Conservation (phyloP, 1,140 invertebrate species). For the Paralvinella palmiformis region DNA sequence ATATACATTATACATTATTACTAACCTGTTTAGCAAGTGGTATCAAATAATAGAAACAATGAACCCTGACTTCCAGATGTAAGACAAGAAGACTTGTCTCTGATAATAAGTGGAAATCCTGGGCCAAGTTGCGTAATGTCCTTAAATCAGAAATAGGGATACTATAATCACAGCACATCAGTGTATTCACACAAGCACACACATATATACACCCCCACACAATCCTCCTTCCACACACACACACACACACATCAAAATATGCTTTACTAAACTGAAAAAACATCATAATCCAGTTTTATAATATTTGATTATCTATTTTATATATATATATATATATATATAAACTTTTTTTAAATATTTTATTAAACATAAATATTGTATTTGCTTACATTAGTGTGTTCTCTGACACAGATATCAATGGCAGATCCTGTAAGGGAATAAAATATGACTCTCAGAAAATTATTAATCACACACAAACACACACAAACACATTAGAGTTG, state of each 20-base stretch:
- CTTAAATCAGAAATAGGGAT: no score
- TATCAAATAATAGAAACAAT: slow-evolving; percentile 87
- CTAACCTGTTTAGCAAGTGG: slow-evolving; percentile 60
- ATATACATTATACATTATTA: no score
- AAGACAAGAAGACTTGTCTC: slow-evolving; percentile 84
- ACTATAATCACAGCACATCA: neutral
- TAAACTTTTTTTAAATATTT: no score
- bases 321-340: no score
- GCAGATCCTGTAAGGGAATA: neutral
- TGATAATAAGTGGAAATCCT: slow-evolving; percentile 79
- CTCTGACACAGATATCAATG: slow-evolving; percentile 33
- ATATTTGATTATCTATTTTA: no score
- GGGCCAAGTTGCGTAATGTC: slow-evolving; percentile 58
- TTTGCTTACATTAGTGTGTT: slow-evolving; percentile 47
- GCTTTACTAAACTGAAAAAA: no score
- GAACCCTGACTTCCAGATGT: slow-evolving; percentile 88
- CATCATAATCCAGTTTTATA: no score
- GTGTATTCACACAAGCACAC: neutral
- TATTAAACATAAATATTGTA: neutral
- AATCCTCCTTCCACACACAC: no score
- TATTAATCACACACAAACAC: no score
- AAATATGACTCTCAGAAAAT: neutral
- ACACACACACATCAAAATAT: no score
- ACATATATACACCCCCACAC: no score
- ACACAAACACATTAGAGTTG: no score